Percentiles rank a stretch among this genome's conserved stretches.
Conservation (phyloP, 2,797 vertebrate species). For the Hyperoplus immaculatus region DNA sequence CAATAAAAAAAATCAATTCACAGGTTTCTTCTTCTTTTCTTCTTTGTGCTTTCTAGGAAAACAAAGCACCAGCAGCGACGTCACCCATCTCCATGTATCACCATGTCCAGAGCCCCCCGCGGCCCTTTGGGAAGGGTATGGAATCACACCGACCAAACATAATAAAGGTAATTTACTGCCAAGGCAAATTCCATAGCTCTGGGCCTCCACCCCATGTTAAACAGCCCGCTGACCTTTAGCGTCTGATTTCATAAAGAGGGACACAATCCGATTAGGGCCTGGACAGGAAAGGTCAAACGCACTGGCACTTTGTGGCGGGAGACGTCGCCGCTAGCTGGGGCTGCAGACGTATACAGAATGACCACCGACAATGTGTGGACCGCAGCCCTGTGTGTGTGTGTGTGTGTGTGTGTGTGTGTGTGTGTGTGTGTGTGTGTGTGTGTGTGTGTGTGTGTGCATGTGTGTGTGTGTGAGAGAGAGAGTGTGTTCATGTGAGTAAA, state of each 20-base stretch:
- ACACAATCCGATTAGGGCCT: constrained; percentile 96
- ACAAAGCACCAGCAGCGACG: background rate
- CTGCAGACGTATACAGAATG: constrained; percentile 71
- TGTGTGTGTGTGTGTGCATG: constrained; percentile 35
- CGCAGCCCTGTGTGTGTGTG: constrained; percentile 2
- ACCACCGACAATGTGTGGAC: constrained; percentile 42
- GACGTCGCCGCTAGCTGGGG: constrained; percentile 86
- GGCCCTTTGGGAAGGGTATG: constrained; percentile 61
- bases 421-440: constrained; percentile 17
- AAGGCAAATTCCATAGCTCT: constrained; percentile 97
- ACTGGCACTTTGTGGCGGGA: constrained; percentile 89
- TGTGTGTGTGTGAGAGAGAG: constrained; percentile 23
- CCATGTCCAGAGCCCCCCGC: constrained; percentile 52
- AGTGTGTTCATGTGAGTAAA: constrained; percentile 31
- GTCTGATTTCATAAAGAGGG: constrained; percentile 97
- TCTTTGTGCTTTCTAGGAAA: constrained; percentile 40
- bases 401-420: constrained; percentile 25
- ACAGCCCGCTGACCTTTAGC: constrained; percentile 96
- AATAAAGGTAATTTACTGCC: constrained; percentile 98
- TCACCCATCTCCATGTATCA: constrained; percentile 67
- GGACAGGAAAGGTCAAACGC: constrained; percentile 96
- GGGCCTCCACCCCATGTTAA: constrained; percentile 92
- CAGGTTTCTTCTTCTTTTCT: background rate
- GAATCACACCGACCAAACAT: constrained; percentile 91
- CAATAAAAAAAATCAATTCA: background rate